Evolutionary conservation across 2,888 invertebrate genomes (phyloP).

Genomic region (Patella depressa): DNA sequence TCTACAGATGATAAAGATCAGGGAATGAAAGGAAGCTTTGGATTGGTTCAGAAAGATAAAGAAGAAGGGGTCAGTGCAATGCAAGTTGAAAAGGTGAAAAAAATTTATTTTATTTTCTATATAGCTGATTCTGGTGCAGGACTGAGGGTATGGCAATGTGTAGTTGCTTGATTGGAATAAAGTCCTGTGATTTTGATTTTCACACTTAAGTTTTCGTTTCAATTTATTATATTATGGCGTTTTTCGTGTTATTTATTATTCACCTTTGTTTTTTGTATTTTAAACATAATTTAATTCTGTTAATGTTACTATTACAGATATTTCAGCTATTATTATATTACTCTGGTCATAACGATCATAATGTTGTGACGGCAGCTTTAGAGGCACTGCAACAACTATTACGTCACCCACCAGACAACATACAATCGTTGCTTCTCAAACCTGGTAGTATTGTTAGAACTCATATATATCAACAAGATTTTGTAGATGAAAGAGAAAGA

Average conservation of each 20-base stretch:
- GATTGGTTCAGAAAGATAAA: constrained; percentile 53
- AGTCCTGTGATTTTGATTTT: too few relatives aligned
- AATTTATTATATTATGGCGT: too few relatives aligned
- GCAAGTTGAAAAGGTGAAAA: constrained; percentile 63
- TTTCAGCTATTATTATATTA: constrained; percentile 74
- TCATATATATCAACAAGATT: constrained; percentile 56
- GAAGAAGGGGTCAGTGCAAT: constrained; percentile 56
- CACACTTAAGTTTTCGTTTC: too few relatives aligned
- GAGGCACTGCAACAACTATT: constrained; percentile 81
- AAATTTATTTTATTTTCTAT: not conserved
- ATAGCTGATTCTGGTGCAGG: too few relatives aligned
- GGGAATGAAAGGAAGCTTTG: constrained; percentile 65
- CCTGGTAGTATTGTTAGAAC: constrained; percentile 68
- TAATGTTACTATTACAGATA: constrained; percentile 57
- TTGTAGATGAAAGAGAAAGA: constrained; percentile 32
- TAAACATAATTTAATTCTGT: not conserved
- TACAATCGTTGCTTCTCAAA: constrained; percentile 75
- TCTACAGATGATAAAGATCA: constrained; percentile 47
- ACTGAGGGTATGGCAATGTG: too few relatives aligned
- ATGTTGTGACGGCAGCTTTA: constrained; percentile 88
- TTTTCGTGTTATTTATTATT: too few relatives aligned
- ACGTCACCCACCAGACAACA: constrained; percentile 74
- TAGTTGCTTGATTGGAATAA: too few relatives aligned
- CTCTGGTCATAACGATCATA: constrained; percentile 81
- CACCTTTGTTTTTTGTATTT: too few relatives aligned